Percentiles rank a stretch among this genome's conserved stretches.
These are phyloP conservation scores for Autographa pulchrina DNA, from an alignment of 2,888 invertebrate species.

Conservation along the genomic window DNA sequence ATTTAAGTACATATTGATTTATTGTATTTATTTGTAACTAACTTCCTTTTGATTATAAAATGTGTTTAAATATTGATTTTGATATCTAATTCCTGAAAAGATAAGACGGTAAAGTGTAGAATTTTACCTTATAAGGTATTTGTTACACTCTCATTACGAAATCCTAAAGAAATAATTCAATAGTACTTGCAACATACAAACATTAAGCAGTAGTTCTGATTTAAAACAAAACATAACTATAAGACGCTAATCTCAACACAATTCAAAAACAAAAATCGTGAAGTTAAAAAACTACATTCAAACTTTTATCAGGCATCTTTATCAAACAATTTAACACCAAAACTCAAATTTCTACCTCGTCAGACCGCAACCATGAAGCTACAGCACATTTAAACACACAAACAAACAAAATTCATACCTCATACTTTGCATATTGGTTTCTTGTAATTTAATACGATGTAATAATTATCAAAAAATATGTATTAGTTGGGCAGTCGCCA, in stretches of 20 bases:
- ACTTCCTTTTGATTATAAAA: too few relatives aligned
- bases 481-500: conserved; percentile 67
- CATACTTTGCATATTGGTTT: conserved; percentile 58
- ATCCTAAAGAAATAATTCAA: too few relatives aligned
- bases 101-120: too few relatives aligned
- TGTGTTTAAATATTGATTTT: too few relatives aligned
- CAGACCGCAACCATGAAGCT: not conserved
- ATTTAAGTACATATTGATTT: too few relatives aligned
- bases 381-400: conserved; percentile 20
- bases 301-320: not conserved
- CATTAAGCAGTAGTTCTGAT: too few relatives aligned
- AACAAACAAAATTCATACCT: conserved; percentile 38
- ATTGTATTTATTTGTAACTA: too few relatives aligned
- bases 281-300: not conserved
- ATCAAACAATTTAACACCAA: not conserved
- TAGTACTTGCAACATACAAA: too few relatives aligned
- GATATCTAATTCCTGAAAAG: too few relatives aligned
- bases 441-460: conserved; percentile 76
- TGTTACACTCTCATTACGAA: too few relatives aligned
- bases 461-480: conserved; percentile 81
- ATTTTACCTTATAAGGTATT: too few relatives aligned
- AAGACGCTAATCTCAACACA: not conserved
- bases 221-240: too few relatives aligned
- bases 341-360: not conserved
- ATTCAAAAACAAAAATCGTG: not conserved